phyloP scores from a whole-genome alignment of 2,888 invertebrate species.

The Thymelicus sylvestris region DNA sequence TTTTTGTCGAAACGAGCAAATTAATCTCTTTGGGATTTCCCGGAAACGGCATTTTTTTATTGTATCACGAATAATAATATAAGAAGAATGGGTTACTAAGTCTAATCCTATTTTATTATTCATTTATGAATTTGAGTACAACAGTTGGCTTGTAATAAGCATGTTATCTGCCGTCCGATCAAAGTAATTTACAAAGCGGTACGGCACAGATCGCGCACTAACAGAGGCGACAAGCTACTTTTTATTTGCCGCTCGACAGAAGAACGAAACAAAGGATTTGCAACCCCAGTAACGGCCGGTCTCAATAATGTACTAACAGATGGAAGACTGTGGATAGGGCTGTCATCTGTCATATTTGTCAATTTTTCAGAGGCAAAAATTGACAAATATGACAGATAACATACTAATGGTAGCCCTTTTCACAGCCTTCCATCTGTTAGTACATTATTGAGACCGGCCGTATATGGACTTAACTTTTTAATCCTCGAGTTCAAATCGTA shows the following conservation, averaged over 20 bases:
- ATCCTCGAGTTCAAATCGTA: not conserved
- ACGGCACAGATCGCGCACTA: conserved; percentile 52
- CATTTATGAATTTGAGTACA: conserved; percentile 64
- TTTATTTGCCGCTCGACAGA: not conserved
- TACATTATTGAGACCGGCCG: too few species aligned
- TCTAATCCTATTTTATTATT: conserved; percentile 62
- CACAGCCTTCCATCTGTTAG: too few species aligned
- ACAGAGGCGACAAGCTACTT: conserved; percentile 44
- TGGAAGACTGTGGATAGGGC: too few species aligned
- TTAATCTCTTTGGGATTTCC: conserved; percentile 43
- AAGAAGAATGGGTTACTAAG: conserved; percentile 46
- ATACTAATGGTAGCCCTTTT: too few species aligned
- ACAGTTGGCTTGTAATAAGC: conserved; percentile 66
- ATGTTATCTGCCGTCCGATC: conserved; percentile 62
- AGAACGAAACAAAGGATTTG: not conserved
- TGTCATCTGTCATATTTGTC: too few species aligned
- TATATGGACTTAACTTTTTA: not conserved
- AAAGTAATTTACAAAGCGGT: conserved; percentile 65
- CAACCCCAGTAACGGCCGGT: not conserved
- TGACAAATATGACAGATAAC: too few species aligned
- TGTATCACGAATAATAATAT: conserved; percentile 39
- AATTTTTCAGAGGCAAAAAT: too few species aligned
- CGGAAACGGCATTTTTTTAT: conserved; percentile 41
- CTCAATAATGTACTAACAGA: too few species aligned
- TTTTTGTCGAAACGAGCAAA: conserved; percentile 32